phyloP scores from a whole-genome alignment of 2,888 invertebrate species.

The Dendrolimus houi region DNA sequence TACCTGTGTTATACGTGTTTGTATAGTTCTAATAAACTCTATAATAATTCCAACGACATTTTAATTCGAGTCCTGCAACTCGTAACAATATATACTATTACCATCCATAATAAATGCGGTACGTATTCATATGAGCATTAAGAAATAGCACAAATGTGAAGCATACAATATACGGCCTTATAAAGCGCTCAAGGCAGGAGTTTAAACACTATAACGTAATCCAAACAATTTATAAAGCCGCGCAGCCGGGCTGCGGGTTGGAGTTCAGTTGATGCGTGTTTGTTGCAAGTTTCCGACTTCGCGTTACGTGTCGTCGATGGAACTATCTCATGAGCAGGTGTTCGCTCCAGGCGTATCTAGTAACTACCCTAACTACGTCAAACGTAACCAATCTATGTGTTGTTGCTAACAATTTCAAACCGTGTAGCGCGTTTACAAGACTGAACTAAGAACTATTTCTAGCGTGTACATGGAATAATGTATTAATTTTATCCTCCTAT shows the following conservation, averaged over 20 bases:
- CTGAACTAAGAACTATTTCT: neutral
- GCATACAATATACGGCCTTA: neutral
- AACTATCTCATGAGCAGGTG: slow-evolving; percentile 21
- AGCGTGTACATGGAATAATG: neutral
- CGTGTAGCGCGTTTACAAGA: slow-evolving; percentile 12
- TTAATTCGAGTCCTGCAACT: too few relatives aligned
- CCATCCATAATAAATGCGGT: neutral
- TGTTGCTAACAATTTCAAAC: neutral
- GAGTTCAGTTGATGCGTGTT: slow-evolving; percentile 13
- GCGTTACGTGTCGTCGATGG: slow-evolving; percentile 5
- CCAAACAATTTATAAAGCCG: slow-evolving; percentile 23
- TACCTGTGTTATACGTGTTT: too few relatives aligned
- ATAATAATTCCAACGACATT: too few relatives aligned
- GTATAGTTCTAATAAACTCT: too few relatives aligned
- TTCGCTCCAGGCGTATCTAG: slow-evolving; percentile 20
- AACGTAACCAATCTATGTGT: neutral
- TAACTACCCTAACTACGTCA: slow-evolving; percentile 11
- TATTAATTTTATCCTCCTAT: neutral
- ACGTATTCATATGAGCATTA: neutral
- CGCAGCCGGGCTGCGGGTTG: slow-evolving; percentile 5
- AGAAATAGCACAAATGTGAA: neutral
- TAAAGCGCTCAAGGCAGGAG: slow-evolving; percentile 5
- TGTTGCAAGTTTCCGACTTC: slow-evolving; percentile 18
- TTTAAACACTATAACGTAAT: slow-evolving; percentile 17
- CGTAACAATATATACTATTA: neutral